Evolutionary conservation across 2,888 invertebrate species (phyloP).

Genomic region (Phortica magna): DNA sequence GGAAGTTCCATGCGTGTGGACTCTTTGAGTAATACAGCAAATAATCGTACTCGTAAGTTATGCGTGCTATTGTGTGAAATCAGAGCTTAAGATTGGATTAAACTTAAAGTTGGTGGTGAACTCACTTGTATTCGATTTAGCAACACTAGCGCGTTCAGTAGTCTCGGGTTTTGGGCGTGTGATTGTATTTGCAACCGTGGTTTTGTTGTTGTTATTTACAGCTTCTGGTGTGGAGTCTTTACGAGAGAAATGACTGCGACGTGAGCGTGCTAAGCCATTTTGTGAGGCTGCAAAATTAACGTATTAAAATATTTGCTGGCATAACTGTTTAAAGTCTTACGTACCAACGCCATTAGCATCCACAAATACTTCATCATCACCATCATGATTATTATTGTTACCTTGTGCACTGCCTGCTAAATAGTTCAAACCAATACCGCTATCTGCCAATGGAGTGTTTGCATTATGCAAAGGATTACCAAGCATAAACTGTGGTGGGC

Average conservation of each 20-base stretch:
- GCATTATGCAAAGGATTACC: constrained; percentile 60
- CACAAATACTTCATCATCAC: constrained; percentile 77
- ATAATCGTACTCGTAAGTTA: constrained; percentile 76
- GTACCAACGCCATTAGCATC: constrained; percentile 65
- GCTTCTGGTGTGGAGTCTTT: constrained; percentile 77
- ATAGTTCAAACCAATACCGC: constrained; percentile 77
- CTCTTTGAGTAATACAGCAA: constrained; percentile 76
- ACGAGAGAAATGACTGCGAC: constrained; percentile 78
- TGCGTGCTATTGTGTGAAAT: constrained; percentile 63
- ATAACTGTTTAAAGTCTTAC: not conserved
- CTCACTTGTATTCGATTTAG: constrained; percentile 65
- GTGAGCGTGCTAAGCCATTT: constrained; percentile 76
- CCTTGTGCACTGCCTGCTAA: constrained; percentile 65
- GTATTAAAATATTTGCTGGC: not conserved
- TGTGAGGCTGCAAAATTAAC: constrained; percentile 37
- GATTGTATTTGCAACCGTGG: constrained; percentile 45
- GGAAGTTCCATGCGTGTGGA: constrained; percentile 77
- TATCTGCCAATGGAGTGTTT: constrained; percentile 74
- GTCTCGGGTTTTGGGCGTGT: constrained; percentile 58
- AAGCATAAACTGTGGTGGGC: constrained; percentile 72
- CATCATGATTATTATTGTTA: constrained; percentile 69
- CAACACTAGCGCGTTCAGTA: constrained; percentile 48
- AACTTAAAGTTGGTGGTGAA: not conserved
- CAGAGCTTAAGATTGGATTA: not conserved
- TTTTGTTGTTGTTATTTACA: constrained; percentile 27